Conservation (phyloP, 2,888 invertebrate species). For the Aphelenchoides bicaudatus region DNA sequence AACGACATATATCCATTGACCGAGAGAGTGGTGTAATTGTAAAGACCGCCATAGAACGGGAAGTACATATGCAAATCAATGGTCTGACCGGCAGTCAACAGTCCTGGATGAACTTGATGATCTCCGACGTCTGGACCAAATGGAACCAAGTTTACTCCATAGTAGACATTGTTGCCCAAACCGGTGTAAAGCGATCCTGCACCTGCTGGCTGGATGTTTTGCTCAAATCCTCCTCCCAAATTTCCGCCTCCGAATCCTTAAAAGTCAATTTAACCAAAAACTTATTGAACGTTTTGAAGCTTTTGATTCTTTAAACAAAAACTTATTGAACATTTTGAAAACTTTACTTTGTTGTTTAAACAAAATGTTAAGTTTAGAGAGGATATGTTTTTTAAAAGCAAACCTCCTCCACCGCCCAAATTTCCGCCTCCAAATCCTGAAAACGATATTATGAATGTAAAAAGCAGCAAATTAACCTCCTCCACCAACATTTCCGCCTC, state of each 20-base stretch:
- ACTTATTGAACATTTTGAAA: neutral
- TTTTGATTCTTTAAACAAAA: neutral
- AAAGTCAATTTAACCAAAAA: no score
- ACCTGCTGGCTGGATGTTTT: constrained; percentile 27
- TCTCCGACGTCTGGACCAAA: constrained; percentile 59
- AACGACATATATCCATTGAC: constrained; percentile 59
- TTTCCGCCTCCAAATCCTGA: no score
- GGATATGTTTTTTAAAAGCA: no score
- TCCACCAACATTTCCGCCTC: no score
- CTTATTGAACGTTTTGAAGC: no score
- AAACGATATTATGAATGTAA: no score
- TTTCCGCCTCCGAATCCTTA: constrained; percentile 11
- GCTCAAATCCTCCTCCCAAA: constrained; percentile 21
- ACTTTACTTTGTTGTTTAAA: neutral
- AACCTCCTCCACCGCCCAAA: no score
- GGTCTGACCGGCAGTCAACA: constrained; percentile 56
- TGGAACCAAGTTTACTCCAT: constrained; percentile 51
- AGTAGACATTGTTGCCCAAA: constrained; percentile 50
- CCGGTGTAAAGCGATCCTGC: constrained; percentile 47
- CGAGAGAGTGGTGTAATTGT: constrained; percentile 58
- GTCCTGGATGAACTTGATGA: constrained; percentile 51
- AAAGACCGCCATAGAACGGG: constrained; percentile 58
- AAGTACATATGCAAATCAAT: constrained; percentile 59
- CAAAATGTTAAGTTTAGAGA: no score
- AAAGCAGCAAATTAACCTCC: no score